Evolutionary conservation across 2,888 invertebrate species (phyloP), one percentile per base, ranked within the genome.

Genomic region (Drosophila multiciliata): DNA sequence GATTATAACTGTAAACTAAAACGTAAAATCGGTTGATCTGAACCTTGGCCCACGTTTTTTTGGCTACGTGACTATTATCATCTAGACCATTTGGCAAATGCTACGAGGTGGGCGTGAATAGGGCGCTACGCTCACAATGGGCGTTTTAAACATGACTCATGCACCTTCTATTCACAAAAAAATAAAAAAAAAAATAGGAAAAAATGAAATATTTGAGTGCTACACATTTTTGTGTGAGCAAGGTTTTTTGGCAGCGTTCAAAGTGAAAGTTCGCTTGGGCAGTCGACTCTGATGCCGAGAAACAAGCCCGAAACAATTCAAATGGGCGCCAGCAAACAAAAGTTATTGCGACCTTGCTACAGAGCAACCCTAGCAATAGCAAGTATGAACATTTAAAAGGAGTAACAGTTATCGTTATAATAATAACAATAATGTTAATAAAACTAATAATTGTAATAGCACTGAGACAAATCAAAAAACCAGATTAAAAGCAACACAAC

Each of bases 301-400:
- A 59, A 42, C 26, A 11, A 48, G 67, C 45, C 23, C 15, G 45
- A 60, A 45, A 59, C 55, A 49, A 67, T 33, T 11, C 45, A 23
- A 65, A 26, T 54, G 58, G 77, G 78, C 73, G 81, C 66, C 70
- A 68, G 67, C 63, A 69, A 50, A 11, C 5, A 26, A 35, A 60
- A n/a, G 33, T 53, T 53, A 65, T 42, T 66, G 50, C 67, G 81
- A 82, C 81, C 81, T 84, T 82, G 84, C 54, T 82, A 82, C 54
- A 38, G 53, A 26, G 54, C 9, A 54, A 33, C 42, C 38, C 38
- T 29, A 29, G 17, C 20, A 17, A 45, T 29, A 50, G 35, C 26
- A 42, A 57, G 20, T 38, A 48, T 26, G 26, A 40, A 12, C 26
- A 64, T 40, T 55, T 38, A 61, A 36, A 8, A 40, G 42, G 11